These are phyloP conservation scores for Sebastes matsubarae DNA, from an alignment of 2,797 vertebrate species.

Conservation along the genomic window DNA sequence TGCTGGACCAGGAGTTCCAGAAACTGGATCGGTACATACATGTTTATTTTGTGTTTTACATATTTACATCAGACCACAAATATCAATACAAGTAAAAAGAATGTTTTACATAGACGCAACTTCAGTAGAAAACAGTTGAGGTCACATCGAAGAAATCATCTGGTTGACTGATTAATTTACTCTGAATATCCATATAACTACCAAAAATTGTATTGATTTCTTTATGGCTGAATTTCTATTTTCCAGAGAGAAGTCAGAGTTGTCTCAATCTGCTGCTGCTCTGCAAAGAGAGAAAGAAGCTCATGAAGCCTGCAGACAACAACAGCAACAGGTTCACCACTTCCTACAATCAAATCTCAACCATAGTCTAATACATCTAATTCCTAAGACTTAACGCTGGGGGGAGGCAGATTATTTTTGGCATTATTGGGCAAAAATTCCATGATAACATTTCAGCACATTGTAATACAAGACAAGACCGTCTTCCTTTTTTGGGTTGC, in stretches of 20 bases:
- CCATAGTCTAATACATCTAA: not conserved
- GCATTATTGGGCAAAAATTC: too few species aligned
- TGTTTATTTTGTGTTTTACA: not conserved
- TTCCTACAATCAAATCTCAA: not conserved
- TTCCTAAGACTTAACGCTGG: too few species aligned
- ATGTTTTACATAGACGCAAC: not conserved
- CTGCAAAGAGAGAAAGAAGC: slow-evolving; percentile 76
- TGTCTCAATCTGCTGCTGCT: slow-evolving; percentile 57
- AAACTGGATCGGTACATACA: slow-evolving; percentile 78
- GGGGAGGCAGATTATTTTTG: too few species aligned
- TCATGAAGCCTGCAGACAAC: slow-evolving; percentile 66
- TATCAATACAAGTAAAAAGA: not conserved
- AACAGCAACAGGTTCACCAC: slow-evolving; percentile 75
- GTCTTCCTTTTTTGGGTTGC: too few species aligned
- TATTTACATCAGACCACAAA: not conserved
- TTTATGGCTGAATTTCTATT: not conserved
- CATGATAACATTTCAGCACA: too few species aligned
- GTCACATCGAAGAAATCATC: not conserved
- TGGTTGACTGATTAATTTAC: not conserved
- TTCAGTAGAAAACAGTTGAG: not conserved
- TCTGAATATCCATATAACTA: not conserved
- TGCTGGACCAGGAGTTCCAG: slow-evolving; percentile 82
- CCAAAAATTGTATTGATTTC: not conserved
- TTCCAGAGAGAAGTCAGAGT: slow-evolving; percentile 73
- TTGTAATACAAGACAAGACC: too few species aligned